These are phyloP conservation scores for Chloroclystis v-ata DNA, from an alignment of 2,888 invertebrate genomes.

Conservation along the genomic window DNA sequence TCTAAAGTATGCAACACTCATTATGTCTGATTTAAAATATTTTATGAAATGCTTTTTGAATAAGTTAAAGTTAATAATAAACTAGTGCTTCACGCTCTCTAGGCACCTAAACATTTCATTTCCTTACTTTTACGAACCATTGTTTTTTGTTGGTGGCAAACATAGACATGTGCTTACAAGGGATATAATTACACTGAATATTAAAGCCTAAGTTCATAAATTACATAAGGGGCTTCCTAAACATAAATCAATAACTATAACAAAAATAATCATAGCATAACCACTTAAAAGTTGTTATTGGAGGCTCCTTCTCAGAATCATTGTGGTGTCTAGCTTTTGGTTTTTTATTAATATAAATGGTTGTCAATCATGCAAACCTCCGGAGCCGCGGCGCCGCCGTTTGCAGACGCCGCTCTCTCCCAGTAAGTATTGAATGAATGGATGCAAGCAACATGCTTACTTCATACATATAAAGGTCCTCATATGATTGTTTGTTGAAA, in stretches of 20 bases:
- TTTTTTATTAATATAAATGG: conserved; percentile 75
- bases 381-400: conserved; percentile 66
- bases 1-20: too few relatives aligned
- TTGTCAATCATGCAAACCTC: conserved; percentile 76
- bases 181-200: conserved; percentile 33
- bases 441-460: conserved; percentile 69
- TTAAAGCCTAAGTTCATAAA: conserved; percentile 34
- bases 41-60: too few relatives aligned
- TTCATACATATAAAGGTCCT: conserved; percentile 41
- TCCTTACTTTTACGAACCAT: conserved; percentile 1
- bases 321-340: conserved; percentile 63
- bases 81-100: conserved; percentile 3
- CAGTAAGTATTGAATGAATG: conserved; percentile 71
- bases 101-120: not conserved
- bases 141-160: conserved; percentile 28
- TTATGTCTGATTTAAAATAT: too few relatives aligned
- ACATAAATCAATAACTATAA: too few relatives aligned
- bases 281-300: too few relatives aligned
- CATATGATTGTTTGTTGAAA: conserved; percentile 66
- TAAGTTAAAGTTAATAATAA: too few relatives aligned
- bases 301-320: conserved; percentile 47
- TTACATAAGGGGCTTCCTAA: conserved; percentile 41
- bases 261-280: too few relatives aligned
- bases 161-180: conserved; percentile 41
- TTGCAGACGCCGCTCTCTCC: conserved; percentile 57